Evolutionary conservation across 1,140 invertebrate species (phyloP), one percentile per base, ranked within the genome.

Genomic region (Aphaenogaster rudis): DNA sequence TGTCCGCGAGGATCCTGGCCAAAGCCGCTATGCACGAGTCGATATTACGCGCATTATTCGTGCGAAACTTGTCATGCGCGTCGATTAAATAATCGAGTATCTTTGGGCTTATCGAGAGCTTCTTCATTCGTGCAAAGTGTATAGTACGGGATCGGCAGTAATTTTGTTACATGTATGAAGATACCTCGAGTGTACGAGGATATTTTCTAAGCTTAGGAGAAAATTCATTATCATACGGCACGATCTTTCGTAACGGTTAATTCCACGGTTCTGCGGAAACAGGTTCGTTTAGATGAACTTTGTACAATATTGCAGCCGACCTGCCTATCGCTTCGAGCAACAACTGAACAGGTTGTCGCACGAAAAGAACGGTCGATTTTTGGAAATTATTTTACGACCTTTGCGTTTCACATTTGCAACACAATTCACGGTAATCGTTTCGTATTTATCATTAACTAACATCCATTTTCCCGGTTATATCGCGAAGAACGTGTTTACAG

Each of bases 21-120:
- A 11, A 42, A 42, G 78, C 36, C 48, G 36, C 15, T 21, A 15
- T 15, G 21, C 64, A 17, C 6, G 33, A 39, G 36, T 54, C 78
- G 36, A 42, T 71, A 48, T 81, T 81, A 84, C 42, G 45, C 57
- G 54, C 69, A 84, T 84, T 76, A 82, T 61, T 84, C 57, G 42
- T 57, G 69, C 80, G 54, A 72, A 36, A 61, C 78, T 81, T 71
- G 78, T 80, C 64, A 45, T 45, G 42, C 54, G 39, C 39, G 50
- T 45, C 59, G 61, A 78, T 81, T 88, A 82, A 88, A 78, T 86
- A 63, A 59, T 88, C 85, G 74, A 80, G 54, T 81, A 86, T 66
- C 33, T 71, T 67, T 48, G 28, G 82, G 45, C 59, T 86, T 86
- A 88, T 57, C 85, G 77, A 63, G 57, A 76, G 80, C 67, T 61